A percentile compares a stretch with the other conserved stretches of the same genome.
Evolutionary conservation across 2,888 invertebrate species (phyloP).

Genomic region (Aleiodes alternator): DNA sequence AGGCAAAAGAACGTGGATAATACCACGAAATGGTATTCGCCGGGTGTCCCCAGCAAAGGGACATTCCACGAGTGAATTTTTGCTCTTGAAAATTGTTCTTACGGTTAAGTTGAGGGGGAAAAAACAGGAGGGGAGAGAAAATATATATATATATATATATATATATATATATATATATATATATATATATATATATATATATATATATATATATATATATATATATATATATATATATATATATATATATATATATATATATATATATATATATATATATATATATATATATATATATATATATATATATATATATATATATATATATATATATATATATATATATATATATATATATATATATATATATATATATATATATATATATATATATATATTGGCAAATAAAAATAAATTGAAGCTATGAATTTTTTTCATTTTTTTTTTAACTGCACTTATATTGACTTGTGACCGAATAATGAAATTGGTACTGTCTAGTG

Average conservation of each 20-base stretch:
- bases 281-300: too few relatives aligned
- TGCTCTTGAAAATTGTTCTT: conserved; percentile 29
- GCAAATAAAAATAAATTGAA: conserved; percentile 22
- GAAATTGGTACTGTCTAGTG: conserved; percentile 25
- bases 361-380: too few relatives aligned
- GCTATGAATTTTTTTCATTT: conserved; percentile 2
- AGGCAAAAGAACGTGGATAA: conserved; percentile 46
- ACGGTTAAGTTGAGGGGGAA: background rate
- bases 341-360: too few relatives aligned
- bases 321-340: too few relatives aligned
- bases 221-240: background rate
- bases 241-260: background rate
- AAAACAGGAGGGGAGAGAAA: background rate
- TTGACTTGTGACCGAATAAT: conserved; percentile 27
- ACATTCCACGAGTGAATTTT: conserved; percentile 27
- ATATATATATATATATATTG: background rate
- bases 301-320: too few relatives aligned
- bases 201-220: background rate
- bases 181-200: background rate
- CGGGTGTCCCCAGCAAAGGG: conserved; percentile 45
- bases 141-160: too few relatives aligned
- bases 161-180: background rate
- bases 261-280: background rate
- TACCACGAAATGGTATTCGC: conserved; percentile 59
- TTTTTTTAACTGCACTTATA: conserved; percentile 1